A percentile compares a stretch with the other conserved stretches of the same genome.
phyloP scores from a whole-genome alignment of 1,140 invertebrate species.

The Ephestia elutella region DNA sequence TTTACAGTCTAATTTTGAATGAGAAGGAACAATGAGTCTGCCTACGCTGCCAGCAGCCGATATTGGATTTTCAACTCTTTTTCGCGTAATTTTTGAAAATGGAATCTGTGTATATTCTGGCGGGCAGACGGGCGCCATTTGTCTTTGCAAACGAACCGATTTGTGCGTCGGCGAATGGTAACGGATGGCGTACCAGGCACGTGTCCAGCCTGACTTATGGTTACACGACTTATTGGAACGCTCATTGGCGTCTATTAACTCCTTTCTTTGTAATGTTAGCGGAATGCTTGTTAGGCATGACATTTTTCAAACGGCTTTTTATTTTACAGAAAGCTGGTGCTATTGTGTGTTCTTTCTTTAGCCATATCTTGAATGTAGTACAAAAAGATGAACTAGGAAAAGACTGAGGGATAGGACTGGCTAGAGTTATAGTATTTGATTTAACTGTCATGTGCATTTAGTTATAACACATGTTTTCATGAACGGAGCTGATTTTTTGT shows the following conservation, averaged over 20 bases:
- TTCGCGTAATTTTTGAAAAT: conserved; percentile 63
- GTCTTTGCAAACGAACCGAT: conserved; percentile 71
- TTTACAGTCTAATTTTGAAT: not conserved
- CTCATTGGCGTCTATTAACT: conserved; percentile 46
- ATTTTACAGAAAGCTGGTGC: not conserved
- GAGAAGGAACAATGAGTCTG: not conserved
- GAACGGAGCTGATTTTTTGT: too few relatives aligned
- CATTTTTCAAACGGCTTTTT: not conserved
- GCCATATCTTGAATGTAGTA: too few relatives aligned
- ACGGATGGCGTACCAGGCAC: conserved; percentile 59
- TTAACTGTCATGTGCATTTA: too few relatives aligned
- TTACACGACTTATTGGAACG: conserved; percentile 49
- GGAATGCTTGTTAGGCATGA: not conserved
- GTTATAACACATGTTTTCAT: too few relatives aligned
- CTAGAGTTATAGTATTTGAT: too few relatives aligned
- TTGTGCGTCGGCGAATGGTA: conserved; percentile 65
- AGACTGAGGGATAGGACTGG: too few relatives aligned
- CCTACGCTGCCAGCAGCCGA: conserved; percentile 15
- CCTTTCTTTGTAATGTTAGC: conserved; percentile 3
- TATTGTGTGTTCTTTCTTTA: too few relatives aligned
- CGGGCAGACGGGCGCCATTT: conserved; percentile 56
- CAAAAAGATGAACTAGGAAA: too few relatives aligned
- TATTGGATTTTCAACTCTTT: conserved; percentile 58
- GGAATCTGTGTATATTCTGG: conserved; percentile 48
- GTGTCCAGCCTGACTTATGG: conserved; percentile 53